Conservation (phyloP, 2,113 vertebrate genomes). For the Zootoca vivipara region DNA sequence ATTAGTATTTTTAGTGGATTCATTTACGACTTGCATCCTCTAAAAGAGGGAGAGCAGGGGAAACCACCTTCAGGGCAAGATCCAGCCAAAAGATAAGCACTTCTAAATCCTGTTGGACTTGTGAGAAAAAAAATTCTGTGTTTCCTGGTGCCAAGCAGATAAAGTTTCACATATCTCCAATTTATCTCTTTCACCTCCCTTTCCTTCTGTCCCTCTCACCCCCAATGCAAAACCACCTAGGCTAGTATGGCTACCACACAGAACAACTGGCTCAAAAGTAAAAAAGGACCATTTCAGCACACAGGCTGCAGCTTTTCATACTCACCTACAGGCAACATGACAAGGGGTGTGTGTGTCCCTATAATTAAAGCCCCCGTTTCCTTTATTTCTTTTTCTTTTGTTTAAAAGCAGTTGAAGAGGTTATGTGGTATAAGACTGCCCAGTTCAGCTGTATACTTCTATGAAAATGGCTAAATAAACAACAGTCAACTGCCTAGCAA, state of each 20-base stretch:
- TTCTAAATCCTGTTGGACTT: not conserved
- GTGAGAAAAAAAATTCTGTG: not conserved
- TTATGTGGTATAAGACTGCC: not conserved
- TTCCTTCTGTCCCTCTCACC: not conserved
- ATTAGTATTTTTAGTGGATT: too few relatives aligned
- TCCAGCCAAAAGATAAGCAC: not conserved
- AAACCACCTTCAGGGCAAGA: not conserved
- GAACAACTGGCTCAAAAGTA: not conserved
- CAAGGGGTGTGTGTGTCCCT: too few relatives aligned
- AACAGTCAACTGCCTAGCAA: not conserved
- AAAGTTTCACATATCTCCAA: not conserved
- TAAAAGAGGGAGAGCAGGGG: not conserved
- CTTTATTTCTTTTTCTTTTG: not conserved
- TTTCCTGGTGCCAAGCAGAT: not conserved
- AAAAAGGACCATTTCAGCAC: not conserved
- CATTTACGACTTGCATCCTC: not conserved
- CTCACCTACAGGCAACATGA: too few relatives aligned
- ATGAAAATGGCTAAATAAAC: too few relatives aligned
- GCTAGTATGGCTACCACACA: not conserved
- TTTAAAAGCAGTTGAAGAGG: not conserved
- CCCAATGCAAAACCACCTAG: not conserved
- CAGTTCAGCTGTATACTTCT: not conserved
- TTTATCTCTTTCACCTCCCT: not conserved
- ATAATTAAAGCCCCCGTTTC: too few relatives aligned
- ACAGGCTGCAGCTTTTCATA: not conserved